Conservation (phyloP, 2,797 vertebrate genomes). For the Macrochelys suwanniensis region DNA sequence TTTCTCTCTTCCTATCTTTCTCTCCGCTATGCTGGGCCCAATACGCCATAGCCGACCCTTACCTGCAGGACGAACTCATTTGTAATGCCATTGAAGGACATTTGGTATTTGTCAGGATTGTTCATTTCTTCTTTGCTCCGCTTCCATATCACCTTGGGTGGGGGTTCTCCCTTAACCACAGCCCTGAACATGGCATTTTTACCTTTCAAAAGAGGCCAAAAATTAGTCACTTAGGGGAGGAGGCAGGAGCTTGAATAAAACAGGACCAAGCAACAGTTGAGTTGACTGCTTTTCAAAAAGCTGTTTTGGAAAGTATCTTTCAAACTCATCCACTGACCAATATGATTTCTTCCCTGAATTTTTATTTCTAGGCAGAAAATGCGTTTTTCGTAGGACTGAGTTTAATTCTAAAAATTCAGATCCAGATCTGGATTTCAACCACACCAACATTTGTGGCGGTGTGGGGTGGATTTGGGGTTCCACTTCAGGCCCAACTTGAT, state of each 20-base stretch:
- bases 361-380: neutral
- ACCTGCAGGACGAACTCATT: conserved; percentile 87
- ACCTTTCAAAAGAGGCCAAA: conserved; percentile 79
- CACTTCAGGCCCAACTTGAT: neutral
- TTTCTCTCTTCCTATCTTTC: neutral
- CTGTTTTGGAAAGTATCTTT: neutral
- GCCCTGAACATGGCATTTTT: conserved; percentile 86
- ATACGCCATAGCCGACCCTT: conserved; percentile 27
- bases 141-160: conserved; percentile 86
- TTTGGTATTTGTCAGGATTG: conserved; percentile 83
- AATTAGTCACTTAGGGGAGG: neutral
- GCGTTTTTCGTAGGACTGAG: accelerated
- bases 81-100: conserved; percentile 75
- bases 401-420: neutral
- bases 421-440: neutral
- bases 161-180: conserved; percentile 85
- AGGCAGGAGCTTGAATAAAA: neutral
- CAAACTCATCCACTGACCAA: neutral
- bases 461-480: neutral
- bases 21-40: neutral
- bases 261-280: neutral
- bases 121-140: conserved; percentile 76
- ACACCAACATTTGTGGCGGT: neutral
- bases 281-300: neutral
- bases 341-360: neutral